Conservation (phyloP, 2,888 invertebrate genomes). For the Pseudococcus longispinus region DNA sequence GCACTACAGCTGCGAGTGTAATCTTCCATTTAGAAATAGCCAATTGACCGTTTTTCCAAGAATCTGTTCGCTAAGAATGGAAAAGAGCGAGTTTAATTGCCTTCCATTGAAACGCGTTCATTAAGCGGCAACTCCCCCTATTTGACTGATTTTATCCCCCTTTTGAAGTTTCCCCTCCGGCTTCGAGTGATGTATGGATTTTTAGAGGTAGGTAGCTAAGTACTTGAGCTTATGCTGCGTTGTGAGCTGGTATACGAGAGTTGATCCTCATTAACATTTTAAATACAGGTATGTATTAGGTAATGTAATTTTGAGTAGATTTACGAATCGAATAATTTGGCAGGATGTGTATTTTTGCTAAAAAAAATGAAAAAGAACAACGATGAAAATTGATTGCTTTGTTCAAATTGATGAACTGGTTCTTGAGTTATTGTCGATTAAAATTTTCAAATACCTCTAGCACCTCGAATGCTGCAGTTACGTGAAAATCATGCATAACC, state of each 20-base stretch:
- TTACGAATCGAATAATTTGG: background rate
- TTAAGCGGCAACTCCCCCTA: background rate
- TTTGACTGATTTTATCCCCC: background rate
- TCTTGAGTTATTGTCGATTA: too few species aligned
- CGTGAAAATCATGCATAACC: too few species aligned
- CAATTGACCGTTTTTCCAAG: constrained; percentile 55
- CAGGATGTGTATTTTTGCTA: background rate
- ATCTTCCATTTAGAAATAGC: constrained; percentile 15
- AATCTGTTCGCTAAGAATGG: constrained; percentile 36
- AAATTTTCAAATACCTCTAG: too few species aligned
- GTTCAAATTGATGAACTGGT: too few species aligned
- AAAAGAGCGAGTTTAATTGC: constrained; percentile 46
- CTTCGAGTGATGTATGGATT: background rate
- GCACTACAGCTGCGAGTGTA: constrained; percentile 4
- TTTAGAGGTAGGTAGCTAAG: background rate
- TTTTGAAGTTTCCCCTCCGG: background rate
- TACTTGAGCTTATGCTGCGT: background rate
- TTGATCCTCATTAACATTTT: too few species aligned
- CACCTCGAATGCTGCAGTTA: too few species aligned
- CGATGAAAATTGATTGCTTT: too few species aligned
- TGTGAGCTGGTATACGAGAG: background rate
- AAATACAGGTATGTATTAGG: background rate
- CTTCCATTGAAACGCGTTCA: constrained; percentile 29
- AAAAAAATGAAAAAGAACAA: too few species aligned
- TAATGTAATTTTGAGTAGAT: background rate